Percentiles rank a stretch among this genome's conserved stretches.
Conservation (phyloP, 2,888 invertebrate species). For the Acleris literana region DNA sequence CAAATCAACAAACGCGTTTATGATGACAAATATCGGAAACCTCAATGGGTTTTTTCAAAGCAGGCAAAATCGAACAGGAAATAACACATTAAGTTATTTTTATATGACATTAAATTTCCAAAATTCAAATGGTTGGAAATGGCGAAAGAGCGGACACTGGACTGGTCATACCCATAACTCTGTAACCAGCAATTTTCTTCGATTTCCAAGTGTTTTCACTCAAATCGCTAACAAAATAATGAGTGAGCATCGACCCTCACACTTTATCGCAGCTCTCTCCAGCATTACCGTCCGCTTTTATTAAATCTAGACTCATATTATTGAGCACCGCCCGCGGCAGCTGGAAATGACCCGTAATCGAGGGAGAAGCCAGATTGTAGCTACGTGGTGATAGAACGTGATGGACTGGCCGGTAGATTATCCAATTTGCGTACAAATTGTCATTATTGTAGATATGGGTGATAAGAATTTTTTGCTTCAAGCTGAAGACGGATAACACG, state of each 20-base stretch:
- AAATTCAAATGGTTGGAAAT: conserved; percentile 25
- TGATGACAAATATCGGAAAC: conserved; percentile 27
- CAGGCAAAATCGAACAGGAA: conserved; percentile 18
- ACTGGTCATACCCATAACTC: conserved; percentile 48
- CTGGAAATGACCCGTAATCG: conserved; percentile 59
- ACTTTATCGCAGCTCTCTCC: conserved; percentile 73
- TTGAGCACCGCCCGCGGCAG: conserved; percentile 64
- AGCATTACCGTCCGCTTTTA: conserved; percentile 57
- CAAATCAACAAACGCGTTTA: conserved; percentile 18
- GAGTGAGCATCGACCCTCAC: conserved; percentile 65
- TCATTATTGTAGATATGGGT: conserved; percentile 29
- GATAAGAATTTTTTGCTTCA: neutral
- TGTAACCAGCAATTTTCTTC: conserved; percentile 66
- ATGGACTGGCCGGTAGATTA: conserved; percentile 51
- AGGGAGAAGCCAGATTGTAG: conserved; percentile 52
- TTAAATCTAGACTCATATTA: conserved; percentile 71
- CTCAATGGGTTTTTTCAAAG: conserved; percentile 8
- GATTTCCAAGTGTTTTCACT: conserved; percentile 74
- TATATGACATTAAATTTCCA: conserved; percentile 20
- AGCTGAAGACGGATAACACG: too few relatives aligned
- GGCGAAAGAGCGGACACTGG: conserved; percentile 28
- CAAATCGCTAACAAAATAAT: conserved; percentile 73
- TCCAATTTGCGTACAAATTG: conserved; percentile 49
- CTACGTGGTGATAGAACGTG: conserved; percentile 49
- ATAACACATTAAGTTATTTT: neutral